Conservation (phyloP, 2,797 vertebrate species). For the Falco columbarius region DNA sequence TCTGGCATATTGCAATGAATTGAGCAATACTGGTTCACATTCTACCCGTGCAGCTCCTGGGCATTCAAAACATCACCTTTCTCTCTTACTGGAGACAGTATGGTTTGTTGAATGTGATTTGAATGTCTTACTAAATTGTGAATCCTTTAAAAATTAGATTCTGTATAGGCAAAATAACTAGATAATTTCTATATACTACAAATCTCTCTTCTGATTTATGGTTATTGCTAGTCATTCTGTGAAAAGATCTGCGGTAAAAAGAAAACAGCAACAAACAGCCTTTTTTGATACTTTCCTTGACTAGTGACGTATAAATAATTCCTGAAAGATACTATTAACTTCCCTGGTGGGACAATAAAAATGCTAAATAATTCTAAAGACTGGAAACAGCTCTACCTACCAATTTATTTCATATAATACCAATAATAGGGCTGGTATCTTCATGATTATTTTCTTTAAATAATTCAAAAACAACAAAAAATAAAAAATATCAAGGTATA, state of each 20-base stretch:
- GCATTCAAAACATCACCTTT: not conserved
- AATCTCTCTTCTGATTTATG: slow-evolving; percentile 55
- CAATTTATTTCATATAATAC: slow-evolving; percentile 58
- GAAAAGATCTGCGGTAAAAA: slow-evolving; percentile 52
- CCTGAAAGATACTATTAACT: slow-evolving; percentile 49
- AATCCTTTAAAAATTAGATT: not conserved
- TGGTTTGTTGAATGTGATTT: slow-evolving; percentile 30
- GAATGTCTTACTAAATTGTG: slow-evolving; percentile 11
- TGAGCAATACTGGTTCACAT: not conserved
- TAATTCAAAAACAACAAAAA: slow-evolving; percentile 51
- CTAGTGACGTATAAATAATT: slow-evolving; percentile 69
- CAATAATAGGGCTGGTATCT: slow-evolving; percentile 34
- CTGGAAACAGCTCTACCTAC: slow-evolving; percentile 39
- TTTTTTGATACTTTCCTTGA: slow-evolving; percentile 62
- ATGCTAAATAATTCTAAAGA: slow-evolving; percentile 65
- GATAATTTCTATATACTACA: slow-evolving; percentile 43
- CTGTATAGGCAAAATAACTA: slow-evolving; percentile 19
- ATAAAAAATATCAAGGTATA: slow-evolving; percentile 19
- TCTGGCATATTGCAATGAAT: not conserved
- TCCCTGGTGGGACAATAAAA: slow-evolving; percentile 71
- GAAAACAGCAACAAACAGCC: slow-evolving; percentile 11
- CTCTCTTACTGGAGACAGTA: not conserved
- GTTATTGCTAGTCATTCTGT: slow-evolving; percentile 52
- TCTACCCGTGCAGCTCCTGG: not conserved
- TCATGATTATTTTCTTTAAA: slow-evolving; percentile 57